These are phyloP conservation scores for Spodoptera litura DNA, from an alignment of 1,140 invertebrate species.

Conservation along the genomic window DNA sequence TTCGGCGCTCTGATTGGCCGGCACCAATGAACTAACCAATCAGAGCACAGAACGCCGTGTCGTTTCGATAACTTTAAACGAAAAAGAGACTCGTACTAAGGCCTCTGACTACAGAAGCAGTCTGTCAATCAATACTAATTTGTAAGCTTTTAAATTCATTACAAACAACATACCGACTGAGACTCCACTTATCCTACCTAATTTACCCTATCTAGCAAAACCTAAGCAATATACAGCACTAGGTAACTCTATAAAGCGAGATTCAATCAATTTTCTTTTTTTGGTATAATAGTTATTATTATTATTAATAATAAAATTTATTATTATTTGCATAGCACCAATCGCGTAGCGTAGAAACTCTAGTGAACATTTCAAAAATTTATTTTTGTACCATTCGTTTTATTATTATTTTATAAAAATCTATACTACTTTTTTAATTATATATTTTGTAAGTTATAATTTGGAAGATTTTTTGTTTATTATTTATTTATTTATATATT, in stretches of 20 bases:
- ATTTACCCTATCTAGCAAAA: slow-evolving; percentile 2
- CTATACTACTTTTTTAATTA: slow-evolving; percentile 31
- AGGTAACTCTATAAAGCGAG: slow-evolving; percentile 57
- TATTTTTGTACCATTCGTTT: slow-evolving; percentile 46
- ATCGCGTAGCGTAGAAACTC: slow-evolving; percentile 53
- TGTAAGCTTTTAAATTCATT: too few relatives aligned
- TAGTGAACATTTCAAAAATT: slow-evolving; percentile 33
- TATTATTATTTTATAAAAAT: slow-evolving; percentile 24
- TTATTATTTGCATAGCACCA: slow-evolving; percentile 56
- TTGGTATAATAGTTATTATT: slow-evolving; percentile 51
- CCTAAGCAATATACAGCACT: slow-evolving; percentile 47
- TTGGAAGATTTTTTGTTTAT: slow-evolving; percentile 23
- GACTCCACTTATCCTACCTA: not conserved
- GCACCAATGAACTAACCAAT: too few relatives aligned
- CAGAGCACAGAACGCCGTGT: too few relatives aligned
- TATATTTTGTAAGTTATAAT: not conserved
- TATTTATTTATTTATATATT: not conserved
- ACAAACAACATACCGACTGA: not conserved
- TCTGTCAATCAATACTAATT: too few relatives aligned
- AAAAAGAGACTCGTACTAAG: too few relatives aligned
- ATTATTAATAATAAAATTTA: slow-evolving; percentile 46
- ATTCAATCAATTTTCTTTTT: slow-evolving; percentile 52
- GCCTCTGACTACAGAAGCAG: too few relatives aligned
- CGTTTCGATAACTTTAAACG: too few relatives aligned
- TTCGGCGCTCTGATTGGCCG: too few relatives aligned